Evolutionary conservation across 2,797 vertebrate genomes (phyloP).

Genomic region (Acanthurus lineatus): DNA sequence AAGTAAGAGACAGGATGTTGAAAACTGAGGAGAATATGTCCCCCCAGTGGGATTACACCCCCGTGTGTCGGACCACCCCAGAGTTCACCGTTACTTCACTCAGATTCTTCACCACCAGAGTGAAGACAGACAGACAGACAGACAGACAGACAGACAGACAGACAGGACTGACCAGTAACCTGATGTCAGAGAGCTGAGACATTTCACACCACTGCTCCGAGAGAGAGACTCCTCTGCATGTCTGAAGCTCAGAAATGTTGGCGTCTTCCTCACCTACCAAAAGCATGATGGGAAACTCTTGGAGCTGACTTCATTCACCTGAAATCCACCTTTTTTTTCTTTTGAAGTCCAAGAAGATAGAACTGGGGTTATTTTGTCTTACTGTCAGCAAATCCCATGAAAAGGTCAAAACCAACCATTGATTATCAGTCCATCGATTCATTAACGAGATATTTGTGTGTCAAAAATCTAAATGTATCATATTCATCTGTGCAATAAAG

Average conservation of each 20-base stretch:
- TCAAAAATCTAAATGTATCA: background rate
- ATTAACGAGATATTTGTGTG: too few relatives aligned
- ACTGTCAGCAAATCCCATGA: background rate
- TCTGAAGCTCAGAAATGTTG: background rate
- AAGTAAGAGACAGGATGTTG: background rate
- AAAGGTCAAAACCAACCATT: background rate
- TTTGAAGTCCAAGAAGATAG: background rate
- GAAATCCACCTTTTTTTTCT: background rate
- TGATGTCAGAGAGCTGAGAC: slow-evolving; percentile 53
- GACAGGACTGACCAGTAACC: too few relatives aligned
- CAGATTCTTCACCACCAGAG: background rate
- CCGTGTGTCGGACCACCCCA: background rate
- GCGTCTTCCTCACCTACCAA: background rate
- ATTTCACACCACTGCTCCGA: slow-evolving; percentile 62
- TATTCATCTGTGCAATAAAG: background rate
- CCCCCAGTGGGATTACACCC: background rate
- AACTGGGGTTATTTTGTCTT: too few relatives aligned
- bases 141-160: slow-evolving; percentile 2
- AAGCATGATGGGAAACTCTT: slow-evolving; percentile 32
- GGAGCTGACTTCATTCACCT: background rate
- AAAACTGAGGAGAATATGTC: background rate
- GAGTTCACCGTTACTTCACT: background rate
- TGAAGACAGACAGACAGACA: slow-evolving; percentile 25
- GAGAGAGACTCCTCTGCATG: slow-evolving; percentile 19
- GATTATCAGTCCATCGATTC: background rate